phyloP scores from a whole-genome alignment of 2,113 vertebrate species.

The Suricata suricatta region DNA sequence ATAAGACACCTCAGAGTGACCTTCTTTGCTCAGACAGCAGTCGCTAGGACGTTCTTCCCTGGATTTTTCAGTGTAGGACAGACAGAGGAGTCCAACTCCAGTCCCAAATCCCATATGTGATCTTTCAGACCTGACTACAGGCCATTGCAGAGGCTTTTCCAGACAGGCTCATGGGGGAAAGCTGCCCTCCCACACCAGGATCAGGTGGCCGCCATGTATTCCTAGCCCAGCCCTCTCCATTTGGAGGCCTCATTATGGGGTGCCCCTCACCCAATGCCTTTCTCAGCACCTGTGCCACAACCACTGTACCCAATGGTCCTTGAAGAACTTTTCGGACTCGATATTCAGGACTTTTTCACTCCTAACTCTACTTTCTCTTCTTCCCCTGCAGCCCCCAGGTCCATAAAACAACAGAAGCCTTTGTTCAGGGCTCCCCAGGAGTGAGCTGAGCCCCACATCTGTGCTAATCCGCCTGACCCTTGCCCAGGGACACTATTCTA shows the following conservation, averaged over 20 bases:
- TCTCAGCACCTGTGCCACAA: background rate
- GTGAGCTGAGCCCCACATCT: background rate
- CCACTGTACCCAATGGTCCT: background rate
- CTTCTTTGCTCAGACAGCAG: background rate
- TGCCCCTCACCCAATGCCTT: background rate
- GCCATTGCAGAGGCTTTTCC: background rate
- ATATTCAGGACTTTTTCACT: background rate
- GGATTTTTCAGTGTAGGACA: background rate
- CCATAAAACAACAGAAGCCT: background rate
- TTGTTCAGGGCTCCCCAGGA: background rate
- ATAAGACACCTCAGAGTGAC: background rate
- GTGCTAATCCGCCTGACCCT: background rate
- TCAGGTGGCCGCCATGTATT: too few species aligned
- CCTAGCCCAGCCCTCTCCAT: background rate
- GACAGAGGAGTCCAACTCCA: background rate
- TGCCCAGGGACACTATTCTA: background rate
- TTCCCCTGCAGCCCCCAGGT: background rate
- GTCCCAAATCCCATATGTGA: background rate
- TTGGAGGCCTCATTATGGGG: background rate
- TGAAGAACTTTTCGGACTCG: background rate
- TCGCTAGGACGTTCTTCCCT: background rate
- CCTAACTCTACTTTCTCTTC: background rate
- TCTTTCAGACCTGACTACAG: background rate
- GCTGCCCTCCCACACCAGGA: background rate
- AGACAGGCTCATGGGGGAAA: background rate